Percentiles rank a stretch among this genome's conserved stretches.
Evolutionary conservation across 2,888 invertebrate species (phyloP).

Genomic region (Stenoptilia bipunctidactyla): DNA sequence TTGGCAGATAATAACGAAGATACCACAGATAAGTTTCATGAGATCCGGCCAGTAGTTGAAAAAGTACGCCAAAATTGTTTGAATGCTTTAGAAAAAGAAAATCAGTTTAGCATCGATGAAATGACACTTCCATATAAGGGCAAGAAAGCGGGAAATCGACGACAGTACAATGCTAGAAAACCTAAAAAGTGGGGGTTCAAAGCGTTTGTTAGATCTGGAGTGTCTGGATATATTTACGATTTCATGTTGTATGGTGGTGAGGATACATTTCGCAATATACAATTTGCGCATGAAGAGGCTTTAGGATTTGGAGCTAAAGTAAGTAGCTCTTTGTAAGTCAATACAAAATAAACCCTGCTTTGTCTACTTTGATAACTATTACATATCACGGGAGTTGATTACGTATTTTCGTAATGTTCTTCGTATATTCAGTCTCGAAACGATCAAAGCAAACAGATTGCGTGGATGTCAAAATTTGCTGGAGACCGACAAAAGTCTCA

Average conservation of each 20-base stretch:
- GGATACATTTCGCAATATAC: neutral
- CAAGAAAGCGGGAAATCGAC: slow-evolving; percentile 21
- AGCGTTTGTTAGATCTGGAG: neutral
- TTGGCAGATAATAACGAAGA: slow-evolving; percentile 1
- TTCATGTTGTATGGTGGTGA: neutral
- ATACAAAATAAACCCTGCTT: no score
- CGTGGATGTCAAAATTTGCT: neutral
- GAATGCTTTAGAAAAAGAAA: slow-evolving; percentile 18
- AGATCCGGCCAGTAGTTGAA: neutral
- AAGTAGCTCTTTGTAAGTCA: no score
- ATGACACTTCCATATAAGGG: slow-evolving; percentile 32
- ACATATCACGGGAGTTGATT: neutral
- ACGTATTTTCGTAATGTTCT: no score
- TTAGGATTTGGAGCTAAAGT: no score
- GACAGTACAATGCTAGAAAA: slow-evolving; percentile 22
- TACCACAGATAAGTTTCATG: neutral
- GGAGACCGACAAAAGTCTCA: neutral
- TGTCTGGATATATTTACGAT: neutral
- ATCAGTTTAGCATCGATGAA: slow-evolving; percentile 23
- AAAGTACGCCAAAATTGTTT: slow-evolving; percentile 6
- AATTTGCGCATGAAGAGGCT: neutral
- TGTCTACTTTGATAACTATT: neutral
- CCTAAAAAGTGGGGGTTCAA: slow-evolving; percentile 2
- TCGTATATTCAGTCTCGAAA: neutral
- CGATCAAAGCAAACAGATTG: neutral